These are phyloP conservation scores for Argyrosomus japonicus DNA, from an alignment of 2,113 vertebrate genomes.

Conservation along the genomic window DNA sequence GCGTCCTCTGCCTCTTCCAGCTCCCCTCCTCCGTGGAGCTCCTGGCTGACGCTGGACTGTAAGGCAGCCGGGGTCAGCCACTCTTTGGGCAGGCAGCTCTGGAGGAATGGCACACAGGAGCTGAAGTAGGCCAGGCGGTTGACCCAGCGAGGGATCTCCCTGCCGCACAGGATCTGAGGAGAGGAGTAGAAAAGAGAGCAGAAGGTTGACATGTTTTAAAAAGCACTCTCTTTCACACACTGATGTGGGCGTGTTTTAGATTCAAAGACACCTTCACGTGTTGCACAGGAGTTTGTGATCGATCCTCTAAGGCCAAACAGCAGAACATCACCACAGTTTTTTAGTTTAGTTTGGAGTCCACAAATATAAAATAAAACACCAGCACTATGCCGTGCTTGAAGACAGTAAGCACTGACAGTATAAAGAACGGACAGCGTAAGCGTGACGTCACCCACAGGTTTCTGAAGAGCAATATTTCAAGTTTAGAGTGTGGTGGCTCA, in stretches of 20 bases:
- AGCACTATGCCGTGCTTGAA: not conserved
- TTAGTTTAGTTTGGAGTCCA: too few species aligned
- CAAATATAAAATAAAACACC: not conserved
- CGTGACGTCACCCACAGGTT: too few species aligned
- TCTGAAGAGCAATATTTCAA: too few species aligned
- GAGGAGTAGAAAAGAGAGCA: not conserved
- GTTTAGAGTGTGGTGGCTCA: too few species aligned
- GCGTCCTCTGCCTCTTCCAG: constrained; percentile 96
- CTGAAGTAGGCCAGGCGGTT: constrained; percentile 99
- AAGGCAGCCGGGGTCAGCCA: constrained; percentile 98
- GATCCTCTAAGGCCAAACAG: not conserved
- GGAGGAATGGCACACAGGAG: constrained; percentile 98
- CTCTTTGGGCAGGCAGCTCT: constrained; percentile 98
- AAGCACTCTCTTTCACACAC: not conserved
- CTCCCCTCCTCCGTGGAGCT: constrained; percentile 89
- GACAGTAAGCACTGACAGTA: too few species aligned
- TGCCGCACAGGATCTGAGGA: constrained; percentile 94
- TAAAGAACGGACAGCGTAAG: too few species aligned
- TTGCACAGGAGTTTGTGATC: too few species aligned
- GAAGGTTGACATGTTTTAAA: not conserved
- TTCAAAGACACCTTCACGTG: not conserved
- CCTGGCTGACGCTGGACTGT: constrained; percentile 98
- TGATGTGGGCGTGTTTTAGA: too few species aligned
- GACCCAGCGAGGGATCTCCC: constrained; percentile 98
- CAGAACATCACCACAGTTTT: not conserved